Percentiles rank a stretch among this genome's conserved stretches.
phyloP scores from a whole-genome alignment of 1,140 invertebrate genomes.

The Choristoneura fumiferana region DNA sequence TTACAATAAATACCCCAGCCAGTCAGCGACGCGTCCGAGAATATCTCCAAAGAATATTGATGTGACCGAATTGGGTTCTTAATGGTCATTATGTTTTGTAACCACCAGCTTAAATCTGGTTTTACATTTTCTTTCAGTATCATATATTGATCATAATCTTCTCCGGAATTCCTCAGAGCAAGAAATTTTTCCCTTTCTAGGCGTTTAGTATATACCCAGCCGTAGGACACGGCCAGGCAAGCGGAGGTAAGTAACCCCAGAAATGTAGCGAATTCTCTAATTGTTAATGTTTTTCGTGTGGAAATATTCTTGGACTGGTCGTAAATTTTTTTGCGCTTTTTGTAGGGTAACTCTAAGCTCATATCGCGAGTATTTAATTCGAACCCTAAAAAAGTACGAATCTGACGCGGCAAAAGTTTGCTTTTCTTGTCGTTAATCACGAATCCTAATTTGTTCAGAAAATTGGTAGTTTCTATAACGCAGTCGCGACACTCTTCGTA shows the following conservation, averaged over 20 bases:
- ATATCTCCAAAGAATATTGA: constrained; percentile 32
- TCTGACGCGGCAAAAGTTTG: constrained; percentile 7
- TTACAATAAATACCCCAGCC: constrained; percentile 40
- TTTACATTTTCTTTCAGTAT: background rate
- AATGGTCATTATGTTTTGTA: constrained; percentile 25
- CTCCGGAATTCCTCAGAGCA: background rate
- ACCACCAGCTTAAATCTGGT: constrained; percentile 42
- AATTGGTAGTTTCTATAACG: background rate
- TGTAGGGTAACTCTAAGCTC: background rate
- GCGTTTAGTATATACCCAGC: constrained; percentile 31
- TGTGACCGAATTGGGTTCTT: constrained; percentile 23
- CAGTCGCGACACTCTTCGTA: background rate
- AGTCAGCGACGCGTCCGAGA: constrained; percentile 38
- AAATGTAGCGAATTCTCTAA: constrained; percentile 35
- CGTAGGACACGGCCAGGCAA: constrained; percentile 33
- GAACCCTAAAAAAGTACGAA: constrained; percentile 14
- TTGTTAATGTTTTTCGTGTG: constrained; percentile 27
- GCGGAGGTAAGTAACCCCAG: constrained; percentile 32
- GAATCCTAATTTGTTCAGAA: constrained; percentile 14
- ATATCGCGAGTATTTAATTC: constrained; percentile 4
- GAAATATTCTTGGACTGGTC: background rate
- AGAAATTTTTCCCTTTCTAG: constrained; percentile 31
- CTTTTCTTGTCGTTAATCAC: constrained; percentile 18
- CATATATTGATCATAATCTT: constrained; percentile 23
- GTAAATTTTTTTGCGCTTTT: constrained; percentile 4